Percentiles rank a stretch among this genome's conserved stretches.
phyloP scores from a whole-genome alignment of 2,888 invertebrate genomes.

The Criorhina ranunculi region DNA sequence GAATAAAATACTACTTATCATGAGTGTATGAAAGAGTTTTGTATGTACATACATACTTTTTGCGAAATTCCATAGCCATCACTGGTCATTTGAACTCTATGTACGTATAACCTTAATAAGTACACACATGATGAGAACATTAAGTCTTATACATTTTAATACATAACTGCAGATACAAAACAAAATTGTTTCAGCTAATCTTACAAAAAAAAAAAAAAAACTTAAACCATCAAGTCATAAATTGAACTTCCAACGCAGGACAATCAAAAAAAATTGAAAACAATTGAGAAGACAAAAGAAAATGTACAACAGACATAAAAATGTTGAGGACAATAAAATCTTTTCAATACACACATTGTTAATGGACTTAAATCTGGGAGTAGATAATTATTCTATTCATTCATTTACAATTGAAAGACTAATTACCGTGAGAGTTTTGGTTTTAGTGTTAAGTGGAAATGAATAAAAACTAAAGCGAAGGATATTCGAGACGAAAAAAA shows the following conservation, averaged over 20 bases:
- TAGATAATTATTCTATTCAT: not conserved
- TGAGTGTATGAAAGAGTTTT: too few relatives aligned
- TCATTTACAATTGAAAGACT: not conserved
- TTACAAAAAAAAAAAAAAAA: not conserved
- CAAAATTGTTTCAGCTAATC: too few relatives aligned
- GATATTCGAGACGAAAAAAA: not conserved
- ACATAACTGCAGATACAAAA: too few relatives aligned
- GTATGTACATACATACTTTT: too few relatives aligned
- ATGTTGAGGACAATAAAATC: not conserved
- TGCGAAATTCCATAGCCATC: too few relatives aligned
- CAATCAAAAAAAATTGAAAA: not conserved
- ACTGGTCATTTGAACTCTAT: too few relatives aligned
- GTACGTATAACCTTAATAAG: too few relatives aligned
- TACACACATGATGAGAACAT: too few relatives aligned
- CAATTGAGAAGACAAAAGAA: not conserved
- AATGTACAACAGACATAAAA: not conserved
- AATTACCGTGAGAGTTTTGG: slow-evolving; percentile 11
- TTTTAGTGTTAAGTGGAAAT: slow-evolving; percentile 19
- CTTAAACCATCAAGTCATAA: not conserved
- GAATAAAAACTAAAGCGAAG: not conserved
- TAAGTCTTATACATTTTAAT: too few relatives aligned
- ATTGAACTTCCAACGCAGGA: not conserved
- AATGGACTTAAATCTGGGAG: not conserved
- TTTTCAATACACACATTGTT: not conserved
- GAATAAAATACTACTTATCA: too few relatives aligned